A percentile compares a stretch with the other conserved stretches of the same genome.
phyloP scores from a whole-genome alignment of 2,888 invertebrate genomes.

The Lapara coniferarum region DNA sequence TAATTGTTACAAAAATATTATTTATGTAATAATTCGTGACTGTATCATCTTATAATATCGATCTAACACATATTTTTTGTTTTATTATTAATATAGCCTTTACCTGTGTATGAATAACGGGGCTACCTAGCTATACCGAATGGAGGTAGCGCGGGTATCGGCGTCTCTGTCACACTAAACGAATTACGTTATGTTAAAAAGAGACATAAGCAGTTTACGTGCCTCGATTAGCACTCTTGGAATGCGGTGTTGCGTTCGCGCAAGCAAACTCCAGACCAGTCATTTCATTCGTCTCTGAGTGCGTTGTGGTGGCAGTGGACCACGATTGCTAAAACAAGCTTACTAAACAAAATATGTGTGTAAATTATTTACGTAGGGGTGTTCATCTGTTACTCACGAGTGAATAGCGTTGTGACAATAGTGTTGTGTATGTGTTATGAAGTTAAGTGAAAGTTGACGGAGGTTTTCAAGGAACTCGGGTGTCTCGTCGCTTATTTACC shows the following conservation, averaged over 20 bases:
- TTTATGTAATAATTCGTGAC: conserved; percentile 23
- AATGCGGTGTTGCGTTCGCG: conserved; percentile 78
- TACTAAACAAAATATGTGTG: conserved; percentile 76
- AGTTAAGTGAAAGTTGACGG: conserved; percentile 76
- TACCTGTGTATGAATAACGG: conserved; percentile 78
- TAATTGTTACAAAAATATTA: background rate
- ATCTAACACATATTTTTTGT: conserved; percentile 41
- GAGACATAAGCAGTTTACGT: conserved; percentile 62
- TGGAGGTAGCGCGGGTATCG: conserved; percentile 45
- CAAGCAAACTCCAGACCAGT: conserved; percentile 67
- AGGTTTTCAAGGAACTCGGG: conserved; percentile 68
- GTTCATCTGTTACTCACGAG: conserved; percentile 63
- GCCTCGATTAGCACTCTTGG: conserved; percentile 69
- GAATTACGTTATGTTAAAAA: conserved; percentile 43
- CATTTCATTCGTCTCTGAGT: conserved; percentile 69
- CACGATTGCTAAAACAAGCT: conserved; percentile 48
- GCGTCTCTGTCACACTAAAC: conserved; percentile 45
- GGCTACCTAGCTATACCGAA: conserved; percentile 64
- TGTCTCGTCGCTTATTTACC: conserved; percentile 69
- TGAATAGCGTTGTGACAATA: conserved; percentile 68
- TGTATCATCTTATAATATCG: conserved; percentile 24
- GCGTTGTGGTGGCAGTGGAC: conserved; percentile 58
- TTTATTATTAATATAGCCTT: conserved; percentile 62
- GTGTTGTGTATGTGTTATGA: conserved; percentile 76
- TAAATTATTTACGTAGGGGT: conserved; percentile 67